Evolutionary conservation across 2,797 vertebrate genomes (phyloP).

Genomic region (Tokudaia muenninki): DNA sequence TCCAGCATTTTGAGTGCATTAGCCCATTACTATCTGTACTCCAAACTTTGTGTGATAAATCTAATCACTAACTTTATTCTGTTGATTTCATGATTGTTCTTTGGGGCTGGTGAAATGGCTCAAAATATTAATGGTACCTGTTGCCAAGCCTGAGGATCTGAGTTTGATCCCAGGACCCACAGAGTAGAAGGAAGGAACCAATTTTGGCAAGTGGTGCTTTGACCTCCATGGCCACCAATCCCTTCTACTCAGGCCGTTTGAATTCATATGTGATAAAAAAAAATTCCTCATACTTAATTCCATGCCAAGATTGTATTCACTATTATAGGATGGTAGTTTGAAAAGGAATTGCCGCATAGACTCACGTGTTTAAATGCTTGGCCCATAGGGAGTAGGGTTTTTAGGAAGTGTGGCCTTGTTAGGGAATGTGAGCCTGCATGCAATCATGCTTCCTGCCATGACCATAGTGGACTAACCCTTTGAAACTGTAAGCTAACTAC

Average conservation of each 20-base stretch:
- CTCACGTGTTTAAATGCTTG: too few relatives aligned
- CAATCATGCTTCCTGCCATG: too few relatives aligned
- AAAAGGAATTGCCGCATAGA: neutral
- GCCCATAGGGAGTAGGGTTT: neutral
- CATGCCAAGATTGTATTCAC: neutral
- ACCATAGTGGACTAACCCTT: too few relatives aligned
- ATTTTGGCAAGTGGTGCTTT: neutral
- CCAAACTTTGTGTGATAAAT: neutral
- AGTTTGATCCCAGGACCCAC: neutral
- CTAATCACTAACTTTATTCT: neutral
- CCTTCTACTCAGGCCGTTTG: neutral
- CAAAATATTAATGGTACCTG: neutral
- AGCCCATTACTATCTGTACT: neutral
- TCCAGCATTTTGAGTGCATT: neutral
- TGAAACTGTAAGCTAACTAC: too few relatives aligned
- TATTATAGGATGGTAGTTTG: neutral
- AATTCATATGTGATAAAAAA: neutral
- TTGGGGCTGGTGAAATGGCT: neutral
- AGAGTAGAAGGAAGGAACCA: neutral
- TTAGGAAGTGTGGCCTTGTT: neutral
- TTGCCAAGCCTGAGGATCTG: neutral
- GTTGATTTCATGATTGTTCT: neutral
- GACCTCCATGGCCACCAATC: neutral
- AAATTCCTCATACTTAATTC: conserved; percentile 1
- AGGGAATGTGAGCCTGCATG: neutral